These are phyloP conservation scores for Dipodomys stephensi DNA, from an alignment of 2,113 vertebrate species.

Conservation along the genomic window DNA sequence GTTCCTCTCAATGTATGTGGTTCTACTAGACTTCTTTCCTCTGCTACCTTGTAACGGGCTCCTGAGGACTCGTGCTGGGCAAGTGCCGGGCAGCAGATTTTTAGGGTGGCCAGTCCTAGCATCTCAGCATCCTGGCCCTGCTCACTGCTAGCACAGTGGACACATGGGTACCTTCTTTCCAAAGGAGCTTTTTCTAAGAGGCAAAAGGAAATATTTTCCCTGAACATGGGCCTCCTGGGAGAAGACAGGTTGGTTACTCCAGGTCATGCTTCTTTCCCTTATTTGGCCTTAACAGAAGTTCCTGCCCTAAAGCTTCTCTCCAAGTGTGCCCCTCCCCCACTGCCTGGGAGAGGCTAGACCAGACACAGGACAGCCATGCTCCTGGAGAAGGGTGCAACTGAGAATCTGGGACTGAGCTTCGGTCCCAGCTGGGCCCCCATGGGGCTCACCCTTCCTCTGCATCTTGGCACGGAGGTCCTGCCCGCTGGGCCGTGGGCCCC, in stretches of 20 bases:
- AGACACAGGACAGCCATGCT: neutral
- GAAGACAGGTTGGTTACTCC: neutral
- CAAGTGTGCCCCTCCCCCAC: neutral
- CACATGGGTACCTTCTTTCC: neutral
- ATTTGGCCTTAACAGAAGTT: neutral
- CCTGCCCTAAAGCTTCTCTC: neutral
- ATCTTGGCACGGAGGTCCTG: slow-evolving; percentile 95
- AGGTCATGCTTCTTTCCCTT: neutral
- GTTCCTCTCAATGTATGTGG: neutral
- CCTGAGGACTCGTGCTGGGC: too few relatives aligned
- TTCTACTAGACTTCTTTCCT: neutral
- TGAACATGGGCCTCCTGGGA: neutral
- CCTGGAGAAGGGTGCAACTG: neutral
- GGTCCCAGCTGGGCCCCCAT: slow-evolving; percentile 42
- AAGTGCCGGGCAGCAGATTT: neutral
- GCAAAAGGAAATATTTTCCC: neutral
- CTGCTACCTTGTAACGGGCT: accelerated
- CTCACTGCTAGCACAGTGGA: neutral
- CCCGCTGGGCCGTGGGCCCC: slow-evolving; percentile 90
- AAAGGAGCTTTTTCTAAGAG: slow-evolving; percentile 9
- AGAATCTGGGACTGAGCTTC: slow-evolving; percentile 58
- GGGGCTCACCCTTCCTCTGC: slow-evolving; percentile 96
- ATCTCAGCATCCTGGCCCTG: neutral
- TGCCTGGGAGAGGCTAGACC: neutral
- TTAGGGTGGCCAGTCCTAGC: neutral